These are phyloP conservation scores for Zootermopsis nevadensis DNA, from an alignment of 2,888 invertebrate species.

Conservation along the genomic window DNA sequence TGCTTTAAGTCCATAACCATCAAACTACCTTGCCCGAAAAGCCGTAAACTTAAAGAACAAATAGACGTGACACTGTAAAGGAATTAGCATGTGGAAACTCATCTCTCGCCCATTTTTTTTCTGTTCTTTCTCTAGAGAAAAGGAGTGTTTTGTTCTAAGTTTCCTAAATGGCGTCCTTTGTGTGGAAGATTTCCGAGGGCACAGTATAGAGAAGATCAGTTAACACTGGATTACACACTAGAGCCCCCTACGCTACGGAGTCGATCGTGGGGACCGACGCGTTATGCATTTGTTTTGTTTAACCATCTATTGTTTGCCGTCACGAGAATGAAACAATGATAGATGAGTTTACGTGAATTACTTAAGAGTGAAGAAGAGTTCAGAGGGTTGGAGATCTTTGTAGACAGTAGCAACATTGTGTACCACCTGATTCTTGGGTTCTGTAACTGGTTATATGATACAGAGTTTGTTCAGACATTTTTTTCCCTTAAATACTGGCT, in stretches of 20 bases:
- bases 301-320: not conserved
- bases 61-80: not conserved
- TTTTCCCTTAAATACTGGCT: too few species aligned
- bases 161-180: slow-evolving; percentile 22
- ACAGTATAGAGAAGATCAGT: not conserved
- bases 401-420: too few species aligned
- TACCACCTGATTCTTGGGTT: too few species aligned
- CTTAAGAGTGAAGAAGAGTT: too few species aligned
- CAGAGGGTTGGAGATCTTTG: not conserved
- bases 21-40: not conserved
- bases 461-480: too few species aligned
- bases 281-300: not conserved
- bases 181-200: slow-evolving; percentile 4
- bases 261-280: not conserved
- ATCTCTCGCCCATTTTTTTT: not conserved
- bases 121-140: not conserved
- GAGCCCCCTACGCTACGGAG: not conserved
- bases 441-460: too few species aligned
- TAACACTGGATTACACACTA: slow-evolving; percentile 9
- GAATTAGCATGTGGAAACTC: slow-evolving; percentile 16
- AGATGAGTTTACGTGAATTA: not conserved
- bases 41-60: not conserved
- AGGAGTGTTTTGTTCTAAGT: not conserved
- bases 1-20: slow-evolving; percentile 12
- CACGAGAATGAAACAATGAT: not conserved